phyloP scores from a whole-genome alignment of 2,113 vertebrate species.

The Balaenoptera acutorostrata region DNA sequence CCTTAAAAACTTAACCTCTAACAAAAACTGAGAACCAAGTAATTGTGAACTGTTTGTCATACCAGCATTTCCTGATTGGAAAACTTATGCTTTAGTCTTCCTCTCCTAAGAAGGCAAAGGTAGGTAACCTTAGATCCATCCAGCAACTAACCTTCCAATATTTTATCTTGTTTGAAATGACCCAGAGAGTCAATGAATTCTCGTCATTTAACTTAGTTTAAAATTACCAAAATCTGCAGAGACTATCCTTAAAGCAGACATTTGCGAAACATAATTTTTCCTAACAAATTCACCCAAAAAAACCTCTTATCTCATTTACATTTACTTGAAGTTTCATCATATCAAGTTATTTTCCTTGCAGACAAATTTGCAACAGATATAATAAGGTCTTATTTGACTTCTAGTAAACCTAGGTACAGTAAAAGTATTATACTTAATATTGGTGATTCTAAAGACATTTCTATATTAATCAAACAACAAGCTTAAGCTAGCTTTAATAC shows the following conservation, averaged over 20 bases:
- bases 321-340: background rate
- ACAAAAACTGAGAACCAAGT: background rate
- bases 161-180: background rate
- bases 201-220: background rate
- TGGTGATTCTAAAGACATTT: background rate
- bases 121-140: background rate
- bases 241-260: background rate
- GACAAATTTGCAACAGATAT: background rate
- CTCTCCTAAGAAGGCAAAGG: background rate
- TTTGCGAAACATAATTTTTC: background rate
- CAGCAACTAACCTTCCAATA: background rate
- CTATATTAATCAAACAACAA: background rate
- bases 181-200: background rate
- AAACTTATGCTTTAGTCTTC: background rate
- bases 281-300: background rate
- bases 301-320: background rate
- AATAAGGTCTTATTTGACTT: background rate
- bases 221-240: background rate
- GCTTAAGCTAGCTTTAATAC: background rate
- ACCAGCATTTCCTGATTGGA: background rate
- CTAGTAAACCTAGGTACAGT: background rate
- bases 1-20: background rate
- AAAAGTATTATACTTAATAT: background rate
- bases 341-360: background rate
- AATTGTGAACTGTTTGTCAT: background rate